phyloP scores from a whole-genome alignment of 2,888 invertebrate species.

The Argyresthia goedartella region DNA sequence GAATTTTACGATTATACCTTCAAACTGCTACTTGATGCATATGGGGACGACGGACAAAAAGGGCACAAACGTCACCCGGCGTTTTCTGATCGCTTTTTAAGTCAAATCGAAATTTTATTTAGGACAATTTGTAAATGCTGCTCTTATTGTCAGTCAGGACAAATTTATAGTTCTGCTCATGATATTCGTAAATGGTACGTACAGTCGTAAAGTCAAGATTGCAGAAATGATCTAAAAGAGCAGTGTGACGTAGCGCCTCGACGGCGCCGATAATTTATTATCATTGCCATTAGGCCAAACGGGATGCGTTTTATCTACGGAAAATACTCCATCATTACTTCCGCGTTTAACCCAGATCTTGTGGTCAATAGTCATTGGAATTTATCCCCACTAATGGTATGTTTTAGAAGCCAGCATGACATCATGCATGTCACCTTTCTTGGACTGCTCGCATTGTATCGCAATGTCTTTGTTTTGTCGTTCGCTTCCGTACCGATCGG shows the following conservation, averaged over 20 bases:
- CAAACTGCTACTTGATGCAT: conserved; percentile 9
- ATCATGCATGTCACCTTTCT: conserved; percentile 4
- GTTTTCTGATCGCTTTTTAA: neutral
- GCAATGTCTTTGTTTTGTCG: neutral
- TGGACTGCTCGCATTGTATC: neutral
- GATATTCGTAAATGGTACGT: too few species aligned
- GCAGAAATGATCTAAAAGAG: too few species aligned
- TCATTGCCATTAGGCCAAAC: neutral
- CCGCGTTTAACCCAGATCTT: neutral
- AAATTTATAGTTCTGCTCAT: too few species aligned
- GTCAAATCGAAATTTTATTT: neutral
- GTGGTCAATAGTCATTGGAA: conserved; percentile 1
- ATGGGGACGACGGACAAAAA: neutral
- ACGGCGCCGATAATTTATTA: too few species aligned
- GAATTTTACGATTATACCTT: conserved; percentile 43
- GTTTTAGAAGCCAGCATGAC: conserved; percentile 11
- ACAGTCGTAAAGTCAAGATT: too few species aligned
- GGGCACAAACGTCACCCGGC: neutral
- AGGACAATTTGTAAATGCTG: neutral
- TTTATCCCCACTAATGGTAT: conserved; percentile 8
- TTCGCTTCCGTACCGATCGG: neutral
- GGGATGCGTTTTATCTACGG: neutral
- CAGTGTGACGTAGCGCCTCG: too few species aligned
- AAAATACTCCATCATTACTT: neutral
- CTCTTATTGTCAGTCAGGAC: neutral